Evolutionary conservation across 2,113 vertebrate genomes (phyloP).

Genomic region (Podilymbus podiceps): DNA sequence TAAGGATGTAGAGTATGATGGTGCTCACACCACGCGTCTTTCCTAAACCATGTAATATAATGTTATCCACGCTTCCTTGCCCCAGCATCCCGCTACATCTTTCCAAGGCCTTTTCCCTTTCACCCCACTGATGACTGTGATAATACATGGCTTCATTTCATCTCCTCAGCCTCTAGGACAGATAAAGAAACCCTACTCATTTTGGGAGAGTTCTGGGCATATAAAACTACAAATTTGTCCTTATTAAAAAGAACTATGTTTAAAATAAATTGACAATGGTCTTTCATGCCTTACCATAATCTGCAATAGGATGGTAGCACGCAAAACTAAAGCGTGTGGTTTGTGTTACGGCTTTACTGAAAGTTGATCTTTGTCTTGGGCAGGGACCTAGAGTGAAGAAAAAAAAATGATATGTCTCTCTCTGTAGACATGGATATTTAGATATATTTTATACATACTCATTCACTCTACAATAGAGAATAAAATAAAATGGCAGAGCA

Average conservation of each 20-base stretch:
- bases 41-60: background rate
- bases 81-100: background rate
- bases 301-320: conserved; percentile 44
- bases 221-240: background rate
- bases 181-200: background rate
- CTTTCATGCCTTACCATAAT: conserved; percentile 63
- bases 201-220: background rate
- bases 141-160: rapidly evolving
- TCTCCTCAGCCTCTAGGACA: background rate
- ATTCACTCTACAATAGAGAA: background rate
- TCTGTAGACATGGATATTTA: background rate
- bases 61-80: background rate
- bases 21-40: background rate
- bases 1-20: background rate
- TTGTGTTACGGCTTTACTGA: background rate
- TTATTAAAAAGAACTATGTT: background rate
- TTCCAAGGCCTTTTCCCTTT: background rate
- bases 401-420: background rate
- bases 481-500: background rate
- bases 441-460: background rate
- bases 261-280: background rate
- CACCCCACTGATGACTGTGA: background rate
- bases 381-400: conserved; percentile 47
- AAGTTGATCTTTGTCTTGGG: conserved; percentile 63
- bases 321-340: conserved; percentile 10